Evolutionary conservation across 2,113 vertebrate genomes (phyloP).

Genomic region (Bos indicus): DNA sequence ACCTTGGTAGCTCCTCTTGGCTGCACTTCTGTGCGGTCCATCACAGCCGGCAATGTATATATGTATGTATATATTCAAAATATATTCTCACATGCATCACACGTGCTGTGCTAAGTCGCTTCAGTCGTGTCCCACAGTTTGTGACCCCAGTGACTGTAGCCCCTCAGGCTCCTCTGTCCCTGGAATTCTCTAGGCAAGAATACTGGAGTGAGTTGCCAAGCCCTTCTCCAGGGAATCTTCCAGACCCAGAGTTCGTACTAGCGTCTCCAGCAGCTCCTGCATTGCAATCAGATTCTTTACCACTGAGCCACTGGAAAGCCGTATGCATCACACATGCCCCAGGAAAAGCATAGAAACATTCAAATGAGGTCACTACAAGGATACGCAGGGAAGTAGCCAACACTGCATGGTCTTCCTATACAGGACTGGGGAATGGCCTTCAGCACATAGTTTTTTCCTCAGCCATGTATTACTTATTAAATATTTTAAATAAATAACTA

Average conservation of each 20-base stretch:
- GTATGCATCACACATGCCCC: not conserved
- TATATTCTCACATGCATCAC: not conserved
- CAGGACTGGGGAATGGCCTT: not conserved
- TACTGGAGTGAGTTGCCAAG: not conserved
- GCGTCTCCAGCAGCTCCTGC: not conserved
- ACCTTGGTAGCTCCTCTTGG: too few species aligned
- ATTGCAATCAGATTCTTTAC: not conserved
- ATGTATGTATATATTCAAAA: not conserved
- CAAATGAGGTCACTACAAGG: not conserved
- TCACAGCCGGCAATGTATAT: not conserved
- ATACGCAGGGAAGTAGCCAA: not conserved
- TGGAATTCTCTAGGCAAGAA: not conserved
- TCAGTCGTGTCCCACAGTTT: not conserved
- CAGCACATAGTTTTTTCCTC: not conserved
- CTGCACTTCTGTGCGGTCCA: rapidly evolving
- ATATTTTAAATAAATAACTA: not conserved
- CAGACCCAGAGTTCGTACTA: not conserved
- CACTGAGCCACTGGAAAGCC: not conserved
- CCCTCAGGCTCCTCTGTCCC: not conserved
- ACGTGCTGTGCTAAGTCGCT: not conserved
- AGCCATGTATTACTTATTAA: not conserved
- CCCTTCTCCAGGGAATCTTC: not conserved
- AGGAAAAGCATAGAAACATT: not conserved
- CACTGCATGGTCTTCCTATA: too few species aligned
- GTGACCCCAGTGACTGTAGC: not conserved